A percentile compares a stretch with the other conserved stretches of the same genome.
Conservation (phyloP, 2,113 vertebrate species). For the Dicaeum eximium region DNA sequence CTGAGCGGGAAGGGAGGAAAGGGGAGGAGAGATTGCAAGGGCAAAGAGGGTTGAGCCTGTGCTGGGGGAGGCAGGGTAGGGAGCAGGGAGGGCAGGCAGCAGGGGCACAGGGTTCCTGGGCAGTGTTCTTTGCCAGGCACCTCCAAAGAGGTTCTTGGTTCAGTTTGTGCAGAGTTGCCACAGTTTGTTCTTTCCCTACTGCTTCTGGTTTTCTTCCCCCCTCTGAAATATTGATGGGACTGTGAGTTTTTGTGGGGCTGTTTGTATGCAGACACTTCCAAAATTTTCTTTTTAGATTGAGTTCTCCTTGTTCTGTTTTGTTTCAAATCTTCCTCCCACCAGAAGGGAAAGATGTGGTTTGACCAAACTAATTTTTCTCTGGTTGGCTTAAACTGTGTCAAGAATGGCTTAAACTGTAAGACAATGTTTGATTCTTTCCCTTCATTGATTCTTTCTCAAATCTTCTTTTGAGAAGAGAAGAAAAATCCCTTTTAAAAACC, state of each 20-base stretch:
- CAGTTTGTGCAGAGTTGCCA: background rate
- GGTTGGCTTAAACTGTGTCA: background rate
- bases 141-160: background rate
- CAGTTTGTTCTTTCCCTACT: background rate
- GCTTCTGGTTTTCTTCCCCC: background rate
- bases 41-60: background rate
- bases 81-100: background rate
- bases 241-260: background rate
- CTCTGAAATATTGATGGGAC: background rate
- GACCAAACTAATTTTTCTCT: background rate
- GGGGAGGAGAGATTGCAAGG: background rate
- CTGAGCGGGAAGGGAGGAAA: background rate
- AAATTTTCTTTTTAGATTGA: background rate
- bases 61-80: background rate
- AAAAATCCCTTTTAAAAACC: background rate
- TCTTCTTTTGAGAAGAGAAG: background rate
- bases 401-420: background rate
- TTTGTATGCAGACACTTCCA: background rate
- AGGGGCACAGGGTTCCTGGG: background rate
- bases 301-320: background rate
- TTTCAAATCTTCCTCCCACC: background rate
- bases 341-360: background rate
- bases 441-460: too few species aligned
- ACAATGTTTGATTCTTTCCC: background rate
- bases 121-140: background rate